Evolutionary conservation across 2,888 invertebrate genomes (phyloP).

Genomic region (Copidosoma aretas): DNA sequence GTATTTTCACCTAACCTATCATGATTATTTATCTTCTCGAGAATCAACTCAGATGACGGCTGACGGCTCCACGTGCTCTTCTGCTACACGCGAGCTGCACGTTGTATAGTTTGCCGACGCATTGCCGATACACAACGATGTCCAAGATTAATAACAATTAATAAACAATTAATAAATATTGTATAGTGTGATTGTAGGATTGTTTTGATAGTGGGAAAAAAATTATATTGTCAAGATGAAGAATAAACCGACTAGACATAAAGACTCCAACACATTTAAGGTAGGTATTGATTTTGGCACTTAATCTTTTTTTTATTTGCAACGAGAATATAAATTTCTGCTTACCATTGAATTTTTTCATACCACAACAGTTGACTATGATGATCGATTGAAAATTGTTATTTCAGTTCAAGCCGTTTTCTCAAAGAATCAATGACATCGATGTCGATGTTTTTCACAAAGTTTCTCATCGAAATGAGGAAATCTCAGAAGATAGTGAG

Average conservation of each 20-base stretch:
- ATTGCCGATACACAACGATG: not conserved
- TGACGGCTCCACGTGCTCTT: slow-evolving; percentile 11
- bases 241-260: slow-evolving; percentile 43
- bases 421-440: slow-evolving; percentile 83
- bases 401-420: slow-evolving; percentile 82
- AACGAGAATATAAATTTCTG: slow-evolving; percentile 1
- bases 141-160: too few species aligned
- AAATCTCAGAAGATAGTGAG: slow-evolving; percentile 72
- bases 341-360: not conserved
- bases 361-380: not conserved
- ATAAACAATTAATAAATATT: too few species aligned
- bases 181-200: slow-evolving; percentile 3
- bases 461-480: slow-evolving; percentile 78
- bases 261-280: slow-evolving; percentile 43
- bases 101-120: not conserved
- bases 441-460: slow-evolving; percentile 88
- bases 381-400: not conserved
- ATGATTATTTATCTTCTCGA: too few species aligned
- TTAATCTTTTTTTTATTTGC: too few species aligned
- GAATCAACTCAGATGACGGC: too few species aligned
- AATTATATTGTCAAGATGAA: slow-evolving; percentile 37
- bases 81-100: not conserved
- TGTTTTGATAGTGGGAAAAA: not conserved
- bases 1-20: too few species aligned
- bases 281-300: slow-evolving; percentile 17